phyloP scores from a whole-genome alignment of 1,140 invertebrate genomes.

The Nephila pilipes region DNA sequence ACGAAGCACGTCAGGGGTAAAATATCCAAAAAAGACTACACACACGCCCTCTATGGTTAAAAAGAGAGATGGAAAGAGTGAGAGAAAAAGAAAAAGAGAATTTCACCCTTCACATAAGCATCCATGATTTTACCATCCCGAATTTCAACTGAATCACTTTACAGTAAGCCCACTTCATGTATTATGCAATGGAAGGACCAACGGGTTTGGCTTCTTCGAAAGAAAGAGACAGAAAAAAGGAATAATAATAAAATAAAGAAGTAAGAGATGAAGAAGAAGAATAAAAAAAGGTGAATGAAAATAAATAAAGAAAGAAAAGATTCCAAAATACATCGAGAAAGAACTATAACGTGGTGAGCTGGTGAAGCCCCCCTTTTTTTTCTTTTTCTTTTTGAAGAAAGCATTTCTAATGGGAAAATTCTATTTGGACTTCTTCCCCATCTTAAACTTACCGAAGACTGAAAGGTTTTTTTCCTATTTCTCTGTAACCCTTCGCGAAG shows the following conservation, averaged over 20 bases:
- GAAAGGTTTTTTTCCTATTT: slow-evolving; percentile 40
- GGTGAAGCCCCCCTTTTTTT: background rate
- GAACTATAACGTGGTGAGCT: slow-evolving; percentile 28
- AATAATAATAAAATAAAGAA: background rate
- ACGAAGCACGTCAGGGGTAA: slow-evolving; percentile 30
- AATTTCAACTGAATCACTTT: slow-evolving; percentile 45
- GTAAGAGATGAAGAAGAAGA: background rate
- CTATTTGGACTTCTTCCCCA: slow-evolving; percentile 47
- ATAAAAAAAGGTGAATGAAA: slow-evolving; percentile 11
- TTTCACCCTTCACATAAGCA: slow-evolving; percentile 1
- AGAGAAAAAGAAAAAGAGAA: background rate
- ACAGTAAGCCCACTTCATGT: slow-evolving; percentile 48
- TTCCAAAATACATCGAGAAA: slow-evolving; percentile 31
- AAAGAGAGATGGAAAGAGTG: too few relatives aligned
- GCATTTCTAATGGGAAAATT: slow-evolving; percentile 54
- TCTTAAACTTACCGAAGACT: slow-evolving; percentile 47
- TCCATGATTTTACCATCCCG: slow-evolving; percentile 19
- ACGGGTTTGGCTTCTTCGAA: background rate
- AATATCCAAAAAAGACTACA: slow-evolving; percentile 34
- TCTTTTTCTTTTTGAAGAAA: slow-evolving; percentile 44
- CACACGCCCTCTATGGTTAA: background rate
- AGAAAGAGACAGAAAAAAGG: slow-evolving; percentile 2
- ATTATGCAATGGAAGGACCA: slow-evolving; percentile 33
- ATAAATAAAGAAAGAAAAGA: slow-evolving; percentile 31
- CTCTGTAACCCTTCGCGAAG: background rate